Evolutionary conservation across 2,888 invertebrate species (phyloP).

Genomic region (Tachina fera): DNA sequence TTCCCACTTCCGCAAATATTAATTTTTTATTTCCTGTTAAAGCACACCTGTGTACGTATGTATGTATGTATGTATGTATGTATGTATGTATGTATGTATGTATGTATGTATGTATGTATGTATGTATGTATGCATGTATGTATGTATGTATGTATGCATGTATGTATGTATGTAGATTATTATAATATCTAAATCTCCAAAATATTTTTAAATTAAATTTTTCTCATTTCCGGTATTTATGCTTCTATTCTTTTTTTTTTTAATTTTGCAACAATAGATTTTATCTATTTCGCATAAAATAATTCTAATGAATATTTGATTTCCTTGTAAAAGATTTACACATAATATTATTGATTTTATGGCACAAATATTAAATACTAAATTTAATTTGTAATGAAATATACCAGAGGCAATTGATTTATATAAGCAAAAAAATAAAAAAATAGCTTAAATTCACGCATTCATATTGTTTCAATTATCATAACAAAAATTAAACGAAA

Average conservation of each 20-base stretch:
- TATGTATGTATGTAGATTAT: background rate
- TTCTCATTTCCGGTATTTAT: background rate
- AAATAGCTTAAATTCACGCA: conserved; percentile 16
- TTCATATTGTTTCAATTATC: conserved; percentile 32
- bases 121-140: too few species aligned
- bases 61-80: too few species aligned
- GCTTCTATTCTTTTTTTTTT: background rate
- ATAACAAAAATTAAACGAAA: conserved; percentile 5
- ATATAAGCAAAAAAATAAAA: conserved; percentile 10
- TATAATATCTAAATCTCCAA: background rate
- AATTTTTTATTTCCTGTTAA: too few species aligned
- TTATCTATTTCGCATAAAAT: conserved; percentile 3
- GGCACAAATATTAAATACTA: background rate
- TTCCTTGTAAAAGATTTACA: conserved; percentile 21
- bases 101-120: too few species aligned
- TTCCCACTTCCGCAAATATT: too few species aligned
- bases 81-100: too few species aligned
- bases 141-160: too few species aligned
- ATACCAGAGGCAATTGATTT: conserved; percentile 31
- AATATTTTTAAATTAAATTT: background rate
- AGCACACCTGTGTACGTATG: too few species aligned
- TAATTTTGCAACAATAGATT: background rate
- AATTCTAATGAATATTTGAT: conserved; percentile 31
- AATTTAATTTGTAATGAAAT: background rate
- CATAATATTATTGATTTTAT: conserved; percentile 35